Evolutionary conservation across 2,113 vertebrate genomes (phyloP).

Genomic region (Lepisosteus oculatus): DNA sequence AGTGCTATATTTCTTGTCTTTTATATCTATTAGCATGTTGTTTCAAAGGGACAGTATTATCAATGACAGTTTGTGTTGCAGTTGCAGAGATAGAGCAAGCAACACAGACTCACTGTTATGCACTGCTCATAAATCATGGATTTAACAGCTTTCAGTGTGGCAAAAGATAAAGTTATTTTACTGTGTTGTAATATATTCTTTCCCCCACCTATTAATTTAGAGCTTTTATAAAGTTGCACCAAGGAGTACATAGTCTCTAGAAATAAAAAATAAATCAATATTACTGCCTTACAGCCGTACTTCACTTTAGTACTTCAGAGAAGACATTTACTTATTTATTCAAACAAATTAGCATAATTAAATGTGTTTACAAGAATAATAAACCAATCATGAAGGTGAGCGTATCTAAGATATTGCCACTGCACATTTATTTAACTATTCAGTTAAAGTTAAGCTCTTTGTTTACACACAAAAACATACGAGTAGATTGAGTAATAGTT

Average conservation of each 20-base stretch:
- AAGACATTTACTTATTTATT: conserved; percentile 9
- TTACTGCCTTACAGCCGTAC: neutral
- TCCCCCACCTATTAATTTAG: conserved; percentile 12
- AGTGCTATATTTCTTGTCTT: neutral
- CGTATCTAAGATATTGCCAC: too few species aligned
- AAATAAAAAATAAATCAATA: conserved; percentile 18
- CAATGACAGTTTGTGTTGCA: conserved; percentile 18
- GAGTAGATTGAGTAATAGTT: too few species aligned
- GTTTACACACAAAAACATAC: too few species aligned
- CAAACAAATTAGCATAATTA: neutral
- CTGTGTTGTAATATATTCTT: conserved; percentile 6
- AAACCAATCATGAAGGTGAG: neutral
- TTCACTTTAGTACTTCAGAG: neutral
- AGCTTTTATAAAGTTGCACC: conserved; percentile 12
- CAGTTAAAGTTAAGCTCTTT: too few species aligned
- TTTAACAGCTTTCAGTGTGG: conserved; percentile 13
- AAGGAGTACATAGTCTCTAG: conserved; percentile 8
- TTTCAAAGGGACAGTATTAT: conserved; percentile 18
- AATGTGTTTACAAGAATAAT: conserved; percentile 10
- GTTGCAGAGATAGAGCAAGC: rapidly evolving
- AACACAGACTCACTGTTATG: conserved; percentile 11
- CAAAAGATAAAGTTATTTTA: conserved; percentile 14
- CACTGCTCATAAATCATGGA: neutral
- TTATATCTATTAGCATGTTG: conserved; percentile 21
- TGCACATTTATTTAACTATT: too few species aligned